A percentile compares a stretch with the other conserved stretches of the same genome.
These are phyloP conservation scores for Motacilla alba DNA, from an alignment of 2,113 vertebrate species.

Conservation along the genomic window DNA sequence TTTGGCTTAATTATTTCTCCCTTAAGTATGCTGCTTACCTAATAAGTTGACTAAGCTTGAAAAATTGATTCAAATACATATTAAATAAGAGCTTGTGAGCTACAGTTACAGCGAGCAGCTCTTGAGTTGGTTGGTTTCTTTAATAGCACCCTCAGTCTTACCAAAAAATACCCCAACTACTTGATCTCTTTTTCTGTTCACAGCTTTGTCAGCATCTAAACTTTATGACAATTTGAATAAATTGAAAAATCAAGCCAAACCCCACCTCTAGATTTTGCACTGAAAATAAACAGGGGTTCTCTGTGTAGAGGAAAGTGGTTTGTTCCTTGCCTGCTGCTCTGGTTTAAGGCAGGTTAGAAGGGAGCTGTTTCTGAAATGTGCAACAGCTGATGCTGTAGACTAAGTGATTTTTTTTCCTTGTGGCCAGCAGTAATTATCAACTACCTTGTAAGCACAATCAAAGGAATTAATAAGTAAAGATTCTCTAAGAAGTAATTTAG, in stretches of 20 bases:
- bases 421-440: not conserved
- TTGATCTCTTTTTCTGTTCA: not conserved
- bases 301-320: not conserved
- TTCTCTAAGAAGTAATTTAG: not conserved
- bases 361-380: not conserved
- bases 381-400: not conserved
- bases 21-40: not conserved
- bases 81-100: not conserved
- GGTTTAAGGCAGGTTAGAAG: not conserved
- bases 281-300: not conserved
- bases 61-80: not conserved
- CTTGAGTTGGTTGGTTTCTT: not conserved
- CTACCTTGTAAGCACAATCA: not conserved
- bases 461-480: not conserved
- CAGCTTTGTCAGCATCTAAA: not conserved
- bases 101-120: not conserved
- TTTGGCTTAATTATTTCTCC: not conserved
- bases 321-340: not conserved
- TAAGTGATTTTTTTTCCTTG: not conserved
- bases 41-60: not conserved
- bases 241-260: not conserved
- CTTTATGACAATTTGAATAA: not conserved
- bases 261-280: not conserved
- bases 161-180: not conserved
- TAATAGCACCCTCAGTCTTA: not conserved